Evolutionary conservation across 2,797 vertebrate genomes (phyloP).

Genomic region (Danio choprae): DNA sequence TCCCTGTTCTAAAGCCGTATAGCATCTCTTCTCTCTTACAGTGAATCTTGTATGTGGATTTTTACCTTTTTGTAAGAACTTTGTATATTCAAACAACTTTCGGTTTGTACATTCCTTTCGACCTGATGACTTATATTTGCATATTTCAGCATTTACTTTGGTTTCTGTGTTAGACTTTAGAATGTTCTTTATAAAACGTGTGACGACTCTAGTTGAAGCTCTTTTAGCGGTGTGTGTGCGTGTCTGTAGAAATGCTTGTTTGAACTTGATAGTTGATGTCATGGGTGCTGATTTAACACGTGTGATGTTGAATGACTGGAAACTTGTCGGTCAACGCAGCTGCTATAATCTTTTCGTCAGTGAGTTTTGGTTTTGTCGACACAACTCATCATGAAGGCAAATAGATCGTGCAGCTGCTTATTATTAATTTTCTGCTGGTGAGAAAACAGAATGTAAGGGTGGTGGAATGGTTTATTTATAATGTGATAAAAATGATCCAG

Average conservation of each 20-base stretch:
- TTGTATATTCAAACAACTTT: conserved; percentile 44
- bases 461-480: not conserved
- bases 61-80: conserved; percentile 54
- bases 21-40: conserved; percentile 44
- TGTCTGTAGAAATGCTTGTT: conserved; percentile 7
- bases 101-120: conserved; percentile 47
- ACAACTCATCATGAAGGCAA: not conserved
- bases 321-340: not conserved
- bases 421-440: not conserved
- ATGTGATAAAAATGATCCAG: not conserved
- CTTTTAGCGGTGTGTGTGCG: not conserved
- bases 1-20: conserved; percentile 19
- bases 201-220: not conserved
- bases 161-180: conserved; percentile 24
- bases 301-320: not conserved
- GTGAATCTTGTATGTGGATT: conserved; percentile 33
- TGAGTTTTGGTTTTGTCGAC: not conserved
- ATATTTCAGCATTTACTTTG: not conserved
- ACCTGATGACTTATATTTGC: conserved; percentile 16
- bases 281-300: conserved; percentile 1
- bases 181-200: conserved; percentile 34
- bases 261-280: not conserved
- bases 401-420: not conserved
- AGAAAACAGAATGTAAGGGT: conserved; percentile 16
- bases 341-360: conserved; percentile 10